Base-by-base conservation (phyloP, 2,797 vertebrate genomes). In the Heliangelus exortis region DNA sequence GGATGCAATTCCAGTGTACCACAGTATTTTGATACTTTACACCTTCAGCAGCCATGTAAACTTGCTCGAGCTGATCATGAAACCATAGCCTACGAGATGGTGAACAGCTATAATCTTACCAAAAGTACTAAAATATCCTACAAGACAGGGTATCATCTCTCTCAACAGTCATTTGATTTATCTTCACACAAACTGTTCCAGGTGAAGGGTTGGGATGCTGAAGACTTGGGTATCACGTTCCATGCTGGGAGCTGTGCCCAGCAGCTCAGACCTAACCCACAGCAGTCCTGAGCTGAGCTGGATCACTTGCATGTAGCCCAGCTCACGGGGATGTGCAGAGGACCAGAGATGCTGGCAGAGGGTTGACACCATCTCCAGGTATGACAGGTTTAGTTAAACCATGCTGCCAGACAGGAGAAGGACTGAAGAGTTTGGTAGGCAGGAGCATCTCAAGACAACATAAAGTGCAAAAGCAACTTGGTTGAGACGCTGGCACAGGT, bases 301-400 rank as follows among this genome's bases (percentile, higher is more conserved):
- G n/a, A 31, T 22, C 45, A 29, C 26, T 47, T 1, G 1, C 28
- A 2, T 1, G 6, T 10, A 71, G 10, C n/a, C 47, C 6, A 3
- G 51, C 33, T 65, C 20, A 23, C 21, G 23, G 26, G 39, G 20
- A 12, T 0, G 1, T 1, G 0, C 33, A 59, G 45, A 23, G 25
- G 6, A 3, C 7, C 7, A 2, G 65, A 28, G 34, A 43, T 65
- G 17, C 66, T 65, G 75, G n/a, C 58, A 25, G 47, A 50, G 31
- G 15, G 33, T 80, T 1, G 1, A n/a, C 16, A 28, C 47, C 2
- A 0, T 50, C 55, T 33, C 20, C n/a, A 50, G n/a, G 18, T 65
- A 50, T 54, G 43, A 43, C 22, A 54, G 39, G 43, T 31, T 68
- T 59, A 17, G 22, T 47, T 80, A 47, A 88, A 69, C 7, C 3